Percentiles rank a stretch among this genome's conserved stretches.
Conservation (phyloP, 2,113 vertebrate species). For the Numenius arquata region DNA sequence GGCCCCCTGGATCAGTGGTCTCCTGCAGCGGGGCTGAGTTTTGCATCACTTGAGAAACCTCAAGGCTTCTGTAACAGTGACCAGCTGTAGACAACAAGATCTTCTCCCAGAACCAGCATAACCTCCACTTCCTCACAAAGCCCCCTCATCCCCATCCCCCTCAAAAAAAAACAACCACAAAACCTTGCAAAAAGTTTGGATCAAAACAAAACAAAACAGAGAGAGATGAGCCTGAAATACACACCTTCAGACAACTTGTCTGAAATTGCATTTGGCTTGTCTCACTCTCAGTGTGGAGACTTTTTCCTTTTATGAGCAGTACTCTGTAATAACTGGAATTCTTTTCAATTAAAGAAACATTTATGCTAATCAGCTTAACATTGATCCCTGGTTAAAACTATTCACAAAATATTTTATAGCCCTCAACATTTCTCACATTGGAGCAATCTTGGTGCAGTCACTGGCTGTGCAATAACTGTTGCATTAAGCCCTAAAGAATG, state of each 20-base stretch:
- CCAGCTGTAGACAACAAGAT: not conserved
- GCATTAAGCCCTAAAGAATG: not conserved
- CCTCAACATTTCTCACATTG: not conserved
- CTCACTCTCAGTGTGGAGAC: not conserved
- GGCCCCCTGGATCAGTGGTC: rapidly evolving
- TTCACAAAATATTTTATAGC: not conserved
- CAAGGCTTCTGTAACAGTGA: rapidly evolving
- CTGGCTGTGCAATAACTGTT: not conserved
- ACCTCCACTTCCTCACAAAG: not conserved
- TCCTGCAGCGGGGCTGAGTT: not conserved
- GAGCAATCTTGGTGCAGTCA: not conserved
- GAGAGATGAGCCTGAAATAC: not conserved
- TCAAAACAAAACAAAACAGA: not conserved
- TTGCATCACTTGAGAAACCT: not conserved
- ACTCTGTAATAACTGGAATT: not conserved
- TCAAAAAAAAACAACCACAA: not conserved
- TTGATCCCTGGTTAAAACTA: not conserved
- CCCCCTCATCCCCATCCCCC: too few species aligned
- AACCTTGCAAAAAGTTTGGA: not conserved
- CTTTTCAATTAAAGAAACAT: not conserved
- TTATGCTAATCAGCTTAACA: not conserved
- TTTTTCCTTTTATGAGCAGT: not conserved
- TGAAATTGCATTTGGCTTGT: not conserved
- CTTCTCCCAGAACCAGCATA: not conserved
- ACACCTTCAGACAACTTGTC: not conserved